phyloP scores from a whole-genome alignment of 2,888 invertebrate genomes.

The Frankliniella fusca region DNA sequence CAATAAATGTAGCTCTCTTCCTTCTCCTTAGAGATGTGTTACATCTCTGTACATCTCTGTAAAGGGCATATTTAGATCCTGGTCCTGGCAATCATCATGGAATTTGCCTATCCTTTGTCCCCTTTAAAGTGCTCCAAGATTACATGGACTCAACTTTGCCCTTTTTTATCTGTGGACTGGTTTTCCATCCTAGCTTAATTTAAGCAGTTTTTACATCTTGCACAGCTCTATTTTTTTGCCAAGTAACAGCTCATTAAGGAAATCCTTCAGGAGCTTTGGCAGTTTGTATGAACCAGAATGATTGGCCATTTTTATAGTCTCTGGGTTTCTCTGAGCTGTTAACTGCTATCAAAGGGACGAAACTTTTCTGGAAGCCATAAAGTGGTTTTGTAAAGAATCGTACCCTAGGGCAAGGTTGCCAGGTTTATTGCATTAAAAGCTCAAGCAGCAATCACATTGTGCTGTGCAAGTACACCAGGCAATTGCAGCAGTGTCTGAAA shows the following conservation, averaged over 20 bases:
- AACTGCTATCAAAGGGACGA: not conserved
- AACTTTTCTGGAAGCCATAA: not conserved
- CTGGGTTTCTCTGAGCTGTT: not conserved
- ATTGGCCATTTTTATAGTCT: not conserved
- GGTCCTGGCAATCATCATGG: not conserved
- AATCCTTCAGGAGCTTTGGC: not conserved
- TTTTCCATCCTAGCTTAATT: not conserved
- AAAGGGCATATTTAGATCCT: not conserved
- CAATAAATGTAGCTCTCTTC: too few relatives aligned
- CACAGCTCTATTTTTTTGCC: not conserved
- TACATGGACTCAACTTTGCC: not conserved
- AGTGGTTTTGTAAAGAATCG: not conserved
- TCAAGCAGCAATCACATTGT: not conserved
- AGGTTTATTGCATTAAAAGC: constrained; percentile 14
- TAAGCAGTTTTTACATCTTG: not conserved
- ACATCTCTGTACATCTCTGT: not conserved
- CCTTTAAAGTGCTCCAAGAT: not conserved
- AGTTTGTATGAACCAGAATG: not conserved
- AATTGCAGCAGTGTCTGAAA: not conserved
- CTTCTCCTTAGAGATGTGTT: too few relatives aligned
- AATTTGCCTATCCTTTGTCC: not conserved
- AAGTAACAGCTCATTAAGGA: not conserved
- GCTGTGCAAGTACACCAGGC: constrained; percentile 1
- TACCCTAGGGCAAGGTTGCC: not conserved
- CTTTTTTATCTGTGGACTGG: not conserved